Conservation (phyloP, 1,140 invertebrate genomes). For the Samia ricini region DNA sequence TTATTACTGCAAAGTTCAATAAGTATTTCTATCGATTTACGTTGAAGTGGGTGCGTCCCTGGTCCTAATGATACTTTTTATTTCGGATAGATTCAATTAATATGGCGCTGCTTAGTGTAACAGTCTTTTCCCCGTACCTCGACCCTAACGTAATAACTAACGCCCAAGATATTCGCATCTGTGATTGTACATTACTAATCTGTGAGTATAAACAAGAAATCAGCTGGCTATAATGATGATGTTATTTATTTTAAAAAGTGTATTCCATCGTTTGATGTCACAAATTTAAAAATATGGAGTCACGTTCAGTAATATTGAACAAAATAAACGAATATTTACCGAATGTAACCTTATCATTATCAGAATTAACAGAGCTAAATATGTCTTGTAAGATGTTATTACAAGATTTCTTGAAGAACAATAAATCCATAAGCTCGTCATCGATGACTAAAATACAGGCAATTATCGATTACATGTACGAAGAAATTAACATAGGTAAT, state of each 20-base stretch:
- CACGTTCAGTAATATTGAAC: background rate
- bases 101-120: too few relatives aligned
- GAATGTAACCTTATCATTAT: constrained; percentile 34
- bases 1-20: too few relatives aligned
- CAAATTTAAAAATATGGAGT: background rate
- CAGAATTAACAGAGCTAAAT: constrained; percentile 53
- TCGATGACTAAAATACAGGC: constrained; percentile 64
- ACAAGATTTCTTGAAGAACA: constrained; percentile 35
- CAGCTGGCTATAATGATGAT: background rate
- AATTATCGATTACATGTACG: constrained; percentile 87
- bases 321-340: constrained; percentile 42
- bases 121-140: too few relatives aligned
- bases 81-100: too few relatives aligned
- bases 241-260: background rate
- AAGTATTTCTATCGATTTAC: too few relatives aligned
- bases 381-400: constrained; percentile 44
- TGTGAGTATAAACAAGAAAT: background rate
- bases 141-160: too few relatives aligned
- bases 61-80: too few relatives aligned
- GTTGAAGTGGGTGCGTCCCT: too few relatives aligned
- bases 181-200: too few relatives aligned
- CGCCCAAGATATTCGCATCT: too few relatives aligned
- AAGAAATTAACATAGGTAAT: constrained; percentile 89
- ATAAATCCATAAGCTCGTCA: constrained; percentile 24
- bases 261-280: background rate